These are phyloP conservation scores for Pipistrellus pipistrellus DNA, from an alignment of 2,797 vertebrate species.

Conservation along the genomic window DNA sequence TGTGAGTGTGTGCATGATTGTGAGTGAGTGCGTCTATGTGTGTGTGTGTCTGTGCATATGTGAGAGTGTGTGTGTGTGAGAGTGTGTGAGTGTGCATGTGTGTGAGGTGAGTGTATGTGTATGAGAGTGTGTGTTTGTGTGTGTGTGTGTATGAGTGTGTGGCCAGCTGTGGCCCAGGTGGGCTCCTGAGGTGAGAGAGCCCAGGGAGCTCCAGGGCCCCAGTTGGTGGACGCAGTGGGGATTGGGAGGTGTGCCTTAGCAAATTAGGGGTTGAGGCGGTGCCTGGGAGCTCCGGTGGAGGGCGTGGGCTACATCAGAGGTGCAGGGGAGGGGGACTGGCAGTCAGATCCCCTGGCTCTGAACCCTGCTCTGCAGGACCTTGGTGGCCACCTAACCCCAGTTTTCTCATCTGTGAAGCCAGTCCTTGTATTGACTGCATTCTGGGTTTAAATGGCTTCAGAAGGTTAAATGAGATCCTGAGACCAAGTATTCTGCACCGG, in stretches of 20 bases:
- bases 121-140: neutral
- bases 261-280: neutral
- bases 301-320: neutral
- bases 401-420: neutral
- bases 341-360: neutral
- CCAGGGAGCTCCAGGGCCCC: neutral
- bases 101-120: too few relatives aligned
- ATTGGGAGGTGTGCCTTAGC: accelerated
- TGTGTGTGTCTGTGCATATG: too few relatives aligned
- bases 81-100: too few relatives aligned
- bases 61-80: too few relatives aligned
- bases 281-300: neutral
- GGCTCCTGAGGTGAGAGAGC: neutral
- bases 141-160: neutral
- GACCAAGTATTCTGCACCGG: neutral
- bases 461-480: neutral
- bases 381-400: neutral
- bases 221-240: neutral
- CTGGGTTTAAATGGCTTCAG: neutral
- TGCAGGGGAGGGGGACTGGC: accelerated
- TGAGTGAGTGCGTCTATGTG: too few relatives aligned
- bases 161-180: neutral
- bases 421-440: neutral
- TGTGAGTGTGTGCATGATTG: neutral
- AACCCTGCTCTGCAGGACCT: neutral